Percentiles rank a stretch among this genome's conserved stretches.
phyloP scores from a whole-genome alignment of 64 coral and sea anemone genomes.

The Actinia tenebrosa region DNA sequence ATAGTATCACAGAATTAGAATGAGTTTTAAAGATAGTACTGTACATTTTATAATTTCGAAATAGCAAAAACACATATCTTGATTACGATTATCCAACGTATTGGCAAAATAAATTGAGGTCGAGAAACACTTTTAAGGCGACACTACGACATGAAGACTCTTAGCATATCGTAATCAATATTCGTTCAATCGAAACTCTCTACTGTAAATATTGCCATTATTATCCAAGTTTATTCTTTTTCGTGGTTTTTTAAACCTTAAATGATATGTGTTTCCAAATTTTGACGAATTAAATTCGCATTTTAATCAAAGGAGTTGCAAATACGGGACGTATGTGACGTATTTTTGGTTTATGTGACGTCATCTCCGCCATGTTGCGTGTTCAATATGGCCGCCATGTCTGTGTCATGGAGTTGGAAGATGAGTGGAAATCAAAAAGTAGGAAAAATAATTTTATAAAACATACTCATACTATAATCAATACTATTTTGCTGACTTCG shows the following conservation, averaged over 20 bases:
- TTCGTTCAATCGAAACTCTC: no score
- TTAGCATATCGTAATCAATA: no score
- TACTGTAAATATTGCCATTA: not conserved
- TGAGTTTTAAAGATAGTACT: no score
- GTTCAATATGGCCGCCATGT: not conserved
- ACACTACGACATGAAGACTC: no score
- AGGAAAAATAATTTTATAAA: not conserved
- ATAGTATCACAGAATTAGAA: no score
- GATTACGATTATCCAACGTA: no score
- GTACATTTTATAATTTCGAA: no score
- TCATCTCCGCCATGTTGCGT: slow-evolving; percentile 16
- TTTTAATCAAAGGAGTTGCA: not conserved
- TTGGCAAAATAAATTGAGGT: no score
- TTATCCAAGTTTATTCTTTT: not conserved
- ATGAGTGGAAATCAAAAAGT: not conserved
- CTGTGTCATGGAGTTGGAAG: not conserved
- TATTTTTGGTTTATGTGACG: not conserved
- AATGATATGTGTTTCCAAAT: not conserved
- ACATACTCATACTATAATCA: not conserved
- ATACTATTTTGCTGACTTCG: not conserved
- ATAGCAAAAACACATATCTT: no score
- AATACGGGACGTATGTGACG: not conserved
- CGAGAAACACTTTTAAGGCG: no score
- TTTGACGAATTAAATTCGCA: not conserved
- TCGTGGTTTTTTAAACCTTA: not conserved